A percentile compares a stretch with the other conserved stretches of the same genome.
Evolutionary conservation across 2,888 invertebrate species (phyloP).

Genomic region (Caenorhabditis doughertyi): DNA sequence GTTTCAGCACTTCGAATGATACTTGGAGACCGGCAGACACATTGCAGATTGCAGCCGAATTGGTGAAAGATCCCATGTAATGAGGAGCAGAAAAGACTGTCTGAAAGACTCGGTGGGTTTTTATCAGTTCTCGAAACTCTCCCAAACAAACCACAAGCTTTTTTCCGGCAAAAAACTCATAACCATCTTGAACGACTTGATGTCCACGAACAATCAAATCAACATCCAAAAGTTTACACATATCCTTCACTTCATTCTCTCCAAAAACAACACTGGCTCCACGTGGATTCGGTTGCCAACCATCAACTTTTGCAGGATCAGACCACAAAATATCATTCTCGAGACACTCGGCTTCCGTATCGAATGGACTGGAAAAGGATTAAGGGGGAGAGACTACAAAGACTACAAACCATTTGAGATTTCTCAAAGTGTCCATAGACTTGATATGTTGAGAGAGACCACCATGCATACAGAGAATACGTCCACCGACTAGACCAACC

Average conservation of each 20-base stretch:
- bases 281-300: slow-evolving; percentile 76
- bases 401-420: slow-evolving; percentile 25
- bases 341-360: slow-evolving; percentile 52
- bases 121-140: too few species aligned
- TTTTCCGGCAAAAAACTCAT: slow-evolving; percentile 66
- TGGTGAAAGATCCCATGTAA: slow-evolving; percentile 70
- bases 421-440: slow-evolving; percentile 58
- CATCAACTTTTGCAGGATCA: slow-evolving; percentile 52
- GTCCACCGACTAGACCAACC: slow-evolving; percentile 84
- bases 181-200: slow-evolving; percentile 83
- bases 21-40: slow-evolving; percentile 49
- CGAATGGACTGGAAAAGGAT: slow-evolving; percentile 41
- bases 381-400: not conserved
- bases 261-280: slow-evolving; percentile 86
- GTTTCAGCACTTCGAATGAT: slow-evolving; percentile 52
- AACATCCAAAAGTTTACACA: slow-evolving; percentile 84
- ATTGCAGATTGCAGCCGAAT: slow-evolving; percentile 60
- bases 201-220: slow-evolving; percentile 85
- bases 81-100: slow-evolving; percentile 74
- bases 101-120: slow-evolving; percentile 5
- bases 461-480: slow-evolving; percentile 84
- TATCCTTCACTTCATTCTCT: slow-evolving; percentile 84
- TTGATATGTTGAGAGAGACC: slow-evolving; percentile 67
- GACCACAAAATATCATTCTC: slow-evolving; percentile 72
- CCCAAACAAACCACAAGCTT: slow-evolving; percentile 58